Percentiles rank a stretch among this genome's conserved stretches.
phyloP scores from a whole-genome alignment of 2,113 vertebrate genomes.

The Bucco capensis region DNA sequence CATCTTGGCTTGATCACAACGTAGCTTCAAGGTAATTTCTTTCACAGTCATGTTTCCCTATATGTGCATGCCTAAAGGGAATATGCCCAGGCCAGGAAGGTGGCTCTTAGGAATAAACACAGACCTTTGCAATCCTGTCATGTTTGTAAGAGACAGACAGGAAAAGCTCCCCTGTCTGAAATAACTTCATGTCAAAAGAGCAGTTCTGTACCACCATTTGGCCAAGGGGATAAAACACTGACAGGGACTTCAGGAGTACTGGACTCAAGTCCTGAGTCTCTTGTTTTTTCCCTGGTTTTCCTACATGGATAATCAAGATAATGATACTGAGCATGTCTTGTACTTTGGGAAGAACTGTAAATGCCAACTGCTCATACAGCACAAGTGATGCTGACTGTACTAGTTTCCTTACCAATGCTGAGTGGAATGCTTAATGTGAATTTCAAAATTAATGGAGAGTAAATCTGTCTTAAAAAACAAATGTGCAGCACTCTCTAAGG shows the following conservation, averaged over 20 bases:
- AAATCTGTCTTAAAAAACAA: not conserved
- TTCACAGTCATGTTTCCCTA: not conserved
- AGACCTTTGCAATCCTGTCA: not conserved
- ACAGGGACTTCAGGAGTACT: not conserved
- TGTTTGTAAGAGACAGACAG: not conserved
- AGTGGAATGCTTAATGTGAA: not conserved
- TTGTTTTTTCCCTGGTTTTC: not conserved
- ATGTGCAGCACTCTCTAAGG: not conserved
- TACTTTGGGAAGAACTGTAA: not conserved
- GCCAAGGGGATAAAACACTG: not conserved
- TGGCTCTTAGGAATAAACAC: not conserved
- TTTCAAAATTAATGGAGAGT: not conserved
- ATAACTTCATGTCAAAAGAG: not conserved
- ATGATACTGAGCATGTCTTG: accelerated
- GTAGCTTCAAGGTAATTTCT: not conserved
- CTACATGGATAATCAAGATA: not conserved
- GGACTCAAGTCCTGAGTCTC: not conserved
- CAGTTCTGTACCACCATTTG: not conserved
- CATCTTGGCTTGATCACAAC: not conserved
- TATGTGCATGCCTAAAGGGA: not conserved
- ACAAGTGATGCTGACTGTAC: not conserved
- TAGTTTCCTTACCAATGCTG: not conserved
- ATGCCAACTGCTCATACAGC: not conserved
- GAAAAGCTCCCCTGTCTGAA: not conserved
- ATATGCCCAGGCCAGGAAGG: not conserved